Conservation (phyloP, 2,888 invertebrate genomes). For the Synergus itoensis region DNA sequence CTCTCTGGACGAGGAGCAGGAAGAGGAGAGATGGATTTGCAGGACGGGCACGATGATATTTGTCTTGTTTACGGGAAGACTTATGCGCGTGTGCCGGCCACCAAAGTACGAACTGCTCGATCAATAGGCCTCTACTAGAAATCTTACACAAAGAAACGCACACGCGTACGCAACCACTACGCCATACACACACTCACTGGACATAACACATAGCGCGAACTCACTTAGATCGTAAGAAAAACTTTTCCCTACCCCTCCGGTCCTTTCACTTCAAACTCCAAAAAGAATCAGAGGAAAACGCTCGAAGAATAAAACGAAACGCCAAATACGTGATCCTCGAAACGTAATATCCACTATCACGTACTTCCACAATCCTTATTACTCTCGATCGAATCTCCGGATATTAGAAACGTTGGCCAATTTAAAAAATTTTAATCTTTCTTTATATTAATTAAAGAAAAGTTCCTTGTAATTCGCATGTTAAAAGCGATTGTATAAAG, state of each 20-base stretch:
- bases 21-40: constrained; percentile 68
- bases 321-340: constrained; percentile 37
- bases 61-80: constrained; percentile 77
- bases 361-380: constrained; percentile 16
- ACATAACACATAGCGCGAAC: constrained; percentile 42
- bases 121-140: constrained; percentile 76
- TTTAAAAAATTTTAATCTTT: background rate
- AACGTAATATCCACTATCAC: constrained; percentile 33
- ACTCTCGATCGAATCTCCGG: constrained; percentile 19
- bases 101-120: constrained; percentile 59
- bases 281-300: constrained; percentile 18
- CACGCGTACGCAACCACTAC: constrained; percentile 53
- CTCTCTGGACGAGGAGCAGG: constrained; percentile 56
- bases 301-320: constrained; percentile 25
- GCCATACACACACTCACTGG: constrained; percentile 5
- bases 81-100: constrained; percentile 74
- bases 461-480: background rate
- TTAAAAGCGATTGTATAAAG: background rate
- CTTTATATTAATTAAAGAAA: background rate
- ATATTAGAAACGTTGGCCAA: constrained; percentile 23
- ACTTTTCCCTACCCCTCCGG: constrained; percentile 5
- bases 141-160: constrained; percentile 64
- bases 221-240: constrained; percentile 38
- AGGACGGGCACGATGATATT: constrained; percentile 76
- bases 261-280: constrained; percentile 36